Evolutionary conservation across 2,113 vertebrate species (phyloP).

Genomic region (Poeciliopsis turrubarensis): DNA sequence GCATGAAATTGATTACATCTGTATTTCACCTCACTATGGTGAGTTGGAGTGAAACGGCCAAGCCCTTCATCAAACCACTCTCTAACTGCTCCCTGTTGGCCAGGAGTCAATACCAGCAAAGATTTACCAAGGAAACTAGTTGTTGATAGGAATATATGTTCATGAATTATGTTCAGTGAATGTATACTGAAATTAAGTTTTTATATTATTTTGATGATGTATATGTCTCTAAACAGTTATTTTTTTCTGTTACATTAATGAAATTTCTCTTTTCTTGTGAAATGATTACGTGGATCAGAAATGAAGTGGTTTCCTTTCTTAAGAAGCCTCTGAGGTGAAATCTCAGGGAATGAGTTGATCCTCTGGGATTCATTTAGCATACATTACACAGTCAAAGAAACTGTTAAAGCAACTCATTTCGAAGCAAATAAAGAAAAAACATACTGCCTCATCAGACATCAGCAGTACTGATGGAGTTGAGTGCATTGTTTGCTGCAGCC

Average conservation of each 20-base stretch:
- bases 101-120: slow-evolving; percentile 58
- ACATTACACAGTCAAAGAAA: neutral
- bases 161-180: slow-evolving; percentile 5
- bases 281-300: neutral
- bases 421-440: neutral
- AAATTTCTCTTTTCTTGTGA: neutral
- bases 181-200: too few relatives aligned
- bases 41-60: slow-evolving; percentile 43
- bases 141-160: slow-evolving; percentile 22
- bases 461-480: slow-evolving; percentile 17
- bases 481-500: slow-evolving; percentile 34
- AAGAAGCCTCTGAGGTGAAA: neutral
- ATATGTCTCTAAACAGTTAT: neutral
- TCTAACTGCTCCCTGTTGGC: slow-evolving; percentile 41
- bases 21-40: slow-evolving; percentile 56
- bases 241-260: too few relatives aligned
- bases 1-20: slow-evolving; percentile 68
- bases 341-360: neutral
- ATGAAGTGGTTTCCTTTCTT: neutral
- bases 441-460: neutral
- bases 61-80: slow-evolving; percentile 61
- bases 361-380: neutral
- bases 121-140: slow-evolving; percentile 39
- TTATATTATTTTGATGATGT: neutral
- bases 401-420: neutral